Evolutionary conservation across 2,797 vertebrate genomes (phyloP), one percentile per base, ranked within the genome.

Genomic region (Notoglanidium macrostoma): DNA sequence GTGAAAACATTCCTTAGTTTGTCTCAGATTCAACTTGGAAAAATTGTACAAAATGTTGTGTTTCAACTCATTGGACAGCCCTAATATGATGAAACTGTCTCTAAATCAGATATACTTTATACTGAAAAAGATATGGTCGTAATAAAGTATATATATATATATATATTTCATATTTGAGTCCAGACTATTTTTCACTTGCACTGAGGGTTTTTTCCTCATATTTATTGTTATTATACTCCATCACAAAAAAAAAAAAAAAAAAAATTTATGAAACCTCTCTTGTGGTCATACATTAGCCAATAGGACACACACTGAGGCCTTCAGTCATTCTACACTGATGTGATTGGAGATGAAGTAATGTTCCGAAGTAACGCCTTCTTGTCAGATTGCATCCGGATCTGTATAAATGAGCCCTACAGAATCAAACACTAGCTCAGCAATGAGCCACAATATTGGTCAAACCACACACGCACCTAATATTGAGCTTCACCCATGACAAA

Each of bases 101-200:
- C 90, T 92, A 89, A 94, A 92, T 87, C 90, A 86, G 92, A 92
- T 93, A 91, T 85, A 90, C 92, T 95, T 95, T 94, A 95, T 93
- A 92, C 92, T 91, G 91, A 92, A 86, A 57, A 92, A 93, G 90
- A 90, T 95, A 94, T 89, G 92, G 87, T 95, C 92, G 92, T 92
- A 95, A 96, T 96, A 96, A 96, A 96, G 93, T 94, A 91, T 95
- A 40, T 40, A 40, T 40, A 40, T 40, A 40, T 40, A 40, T 40
- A 40, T 40, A 94, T 94, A 94, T 92, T 92, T 93, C 90, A 92
- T 67, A 49, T n/a, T 59, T 89, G 82, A 70, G 68, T 63, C 73
- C 57, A 1, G 70, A 81, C 78, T 88, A 8, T 83, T 19, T 44
- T 68, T 63, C 19, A 23, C n/a, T 67, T 29, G 12, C n/a, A 15